Conservation (phyloP, 2,113 vertebrate species). For the Vulpes vulpes region DNA sequence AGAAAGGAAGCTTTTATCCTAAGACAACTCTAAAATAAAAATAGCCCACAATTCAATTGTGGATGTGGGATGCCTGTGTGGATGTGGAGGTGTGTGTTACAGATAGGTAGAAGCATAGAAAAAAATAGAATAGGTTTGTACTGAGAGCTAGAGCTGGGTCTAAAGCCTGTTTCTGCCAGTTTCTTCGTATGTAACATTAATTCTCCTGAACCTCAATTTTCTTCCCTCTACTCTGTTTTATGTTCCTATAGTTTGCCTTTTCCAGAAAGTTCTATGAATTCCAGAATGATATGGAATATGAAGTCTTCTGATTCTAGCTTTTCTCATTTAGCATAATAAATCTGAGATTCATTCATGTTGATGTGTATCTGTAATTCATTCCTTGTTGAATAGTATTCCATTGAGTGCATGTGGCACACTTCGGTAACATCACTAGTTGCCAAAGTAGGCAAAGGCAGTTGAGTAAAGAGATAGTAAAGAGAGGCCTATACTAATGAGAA, state of each 20-base stretch:
- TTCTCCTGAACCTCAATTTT: conserved; percentile 14
- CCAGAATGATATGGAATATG: neutral
- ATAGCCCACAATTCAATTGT: neutral
- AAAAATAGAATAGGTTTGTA: neutral
- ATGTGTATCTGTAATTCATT: neutral
- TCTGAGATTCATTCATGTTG: neutral
- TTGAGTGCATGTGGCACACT: neutral
- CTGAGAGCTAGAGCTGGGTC: neutral
- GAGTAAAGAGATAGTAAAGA: neutral
- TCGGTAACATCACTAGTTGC: neutral
- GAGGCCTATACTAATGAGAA: neutral
- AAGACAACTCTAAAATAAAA: conserved; percentile 54
- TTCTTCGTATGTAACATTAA: neutral
- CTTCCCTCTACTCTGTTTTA: neutral
- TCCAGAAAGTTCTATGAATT: neutral
- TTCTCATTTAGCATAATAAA: neutral
- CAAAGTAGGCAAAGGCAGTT: conserved; percentile 12
- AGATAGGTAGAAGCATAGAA: neutral
- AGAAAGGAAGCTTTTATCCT: neutral
- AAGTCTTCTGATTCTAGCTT: neutral
- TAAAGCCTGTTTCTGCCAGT: neutral
- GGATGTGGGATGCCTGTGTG: neutral
- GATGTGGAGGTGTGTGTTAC: neutral
- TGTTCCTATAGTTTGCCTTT: conserved; percentile 10
- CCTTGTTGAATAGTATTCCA: neutral